Evolutionary conservation across 1,140 invertebrate species (phyloP).

Genomic region (Sweltsa coloradensis): DNA sequence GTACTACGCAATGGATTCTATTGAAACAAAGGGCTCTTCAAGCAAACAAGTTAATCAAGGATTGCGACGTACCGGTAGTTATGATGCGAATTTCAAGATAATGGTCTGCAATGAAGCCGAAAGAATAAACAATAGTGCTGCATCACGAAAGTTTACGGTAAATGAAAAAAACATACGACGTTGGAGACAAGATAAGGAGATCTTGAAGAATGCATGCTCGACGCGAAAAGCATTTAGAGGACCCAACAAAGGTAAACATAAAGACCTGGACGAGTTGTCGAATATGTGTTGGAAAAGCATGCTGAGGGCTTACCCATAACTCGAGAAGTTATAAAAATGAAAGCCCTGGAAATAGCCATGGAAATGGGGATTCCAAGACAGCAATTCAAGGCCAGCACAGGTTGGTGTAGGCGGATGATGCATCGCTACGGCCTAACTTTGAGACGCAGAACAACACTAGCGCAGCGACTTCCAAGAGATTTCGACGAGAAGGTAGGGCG

Average conservation of each 20-base stretch:
- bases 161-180: not conserved
- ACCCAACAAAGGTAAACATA: constrained; percentile 1
- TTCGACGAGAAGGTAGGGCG: constrained; percentile 3
- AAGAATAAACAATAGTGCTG: not conserved
- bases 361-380: not conserved
- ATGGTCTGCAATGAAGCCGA: no score
- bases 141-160: not conserved
- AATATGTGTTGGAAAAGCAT: not conserved
- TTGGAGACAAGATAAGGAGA: not conserved
- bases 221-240: constrained; percentile 1
- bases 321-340: not conserved
- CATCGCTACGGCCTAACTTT: constrained; percentile 1
- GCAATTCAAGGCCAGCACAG: constrained; percentile 6
- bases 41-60: no score
- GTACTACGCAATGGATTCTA: no score
- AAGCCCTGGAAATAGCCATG: constrained; percentile 1
- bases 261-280: not conserved
- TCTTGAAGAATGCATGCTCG: not conserved
- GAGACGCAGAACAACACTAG: constrained; percentile 3
- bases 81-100: no score
- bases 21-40: no score
- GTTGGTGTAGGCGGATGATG: constrained; percentile 8
- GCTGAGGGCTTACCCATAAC: not conserved
- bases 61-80: no score
- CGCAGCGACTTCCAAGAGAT: constrained; percentile 2